Evolutionary conservation across 2,113 vertebrate species (phyloP).

Genomic region (Trinectes maculatus): DNA sequence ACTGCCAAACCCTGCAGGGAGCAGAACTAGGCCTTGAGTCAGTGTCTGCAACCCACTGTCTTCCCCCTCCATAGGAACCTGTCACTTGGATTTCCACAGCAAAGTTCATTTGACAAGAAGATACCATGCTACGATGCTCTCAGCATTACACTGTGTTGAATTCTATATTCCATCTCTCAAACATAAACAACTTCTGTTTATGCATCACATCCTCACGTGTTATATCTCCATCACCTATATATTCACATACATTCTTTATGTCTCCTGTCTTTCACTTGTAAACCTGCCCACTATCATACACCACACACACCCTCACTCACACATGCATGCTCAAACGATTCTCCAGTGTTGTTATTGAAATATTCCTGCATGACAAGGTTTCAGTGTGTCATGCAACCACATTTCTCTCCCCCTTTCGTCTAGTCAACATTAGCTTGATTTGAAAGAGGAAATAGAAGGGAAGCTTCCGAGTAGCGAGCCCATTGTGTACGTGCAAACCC

Average conservation of each 20-base stretch:
- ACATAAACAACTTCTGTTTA: not conserved
- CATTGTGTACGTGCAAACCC: slow-evolving; percentile 7
- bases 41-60: slow-evolving; percentile 21
- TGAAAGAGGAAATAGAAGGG: slow-evolving; percentile 6
- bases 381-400: not conserved
- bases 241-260: slow-evolving; percentile 20
- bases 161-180: not conserved
- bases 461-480: not conserved
- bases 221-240: too few relatives aligned
- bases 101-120: slow-evolving; percentile 17
- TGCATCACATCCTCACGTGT: slow-evolving; percentile 4
- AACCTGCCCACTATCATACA: slow-evolving; percentile 5
- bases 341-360: slow-evolving; percentile 15
- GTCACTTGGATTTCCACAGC: slow-evolving; percentile 9
- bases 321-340: not conserved
- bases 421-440: not conserved
- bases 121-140: not conserved
- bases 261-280: slow-evolving; percentile 1
- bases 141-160: not conserved
- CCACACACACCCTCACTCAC: not conserved
- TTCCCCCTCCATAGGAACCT: not conserved
- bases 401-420: not conserved
- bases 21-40: not conserved
- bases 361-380: slow-evolving; percentile 18
- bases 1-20: slow-evolving; percentile 29